phyloP scores from a whole-genome alignment of 1,140 invertebrate genomes.

The Arctopsyche grandis region DNA sequence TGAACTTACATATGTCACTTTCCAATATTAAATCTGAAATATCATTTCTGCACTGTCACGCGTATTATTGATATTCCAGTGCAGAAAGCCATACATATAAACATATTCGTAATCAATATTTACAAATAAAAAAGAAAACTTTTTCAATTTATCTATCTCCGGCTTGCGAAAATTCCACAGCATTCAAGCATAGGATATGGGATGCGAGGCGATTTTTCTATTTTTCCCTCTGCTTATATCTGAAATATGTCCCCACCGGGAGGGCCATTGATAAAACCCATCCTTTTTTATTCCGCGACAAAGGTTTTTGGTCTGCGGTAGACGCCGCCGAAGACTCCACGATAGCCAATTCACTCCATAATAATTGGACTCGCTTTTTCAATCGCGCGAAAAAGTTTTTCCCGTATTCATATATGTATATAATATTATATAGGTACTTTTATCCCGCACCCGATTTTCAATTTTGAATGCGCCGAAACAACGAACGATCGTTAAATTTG shows the following conservation, averaged over 20 bases:
- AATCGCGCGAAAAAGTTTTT: too few relatives aligned
- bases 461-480: background rate
- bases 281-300: too few relatives aligned
- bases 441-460: background rate
- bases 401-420: too few relatives aligned
- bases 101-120: background rate
- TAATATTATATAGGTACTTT: too few relatives aligned
- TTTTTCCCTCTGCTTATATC: constrained; percentile 16
- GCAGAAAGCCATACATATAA: background rate
- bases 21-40: too few relatives aligned
- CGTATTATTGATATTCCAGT: too few relatives aligned
- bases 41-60: background rate
- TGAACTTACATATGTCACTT: too few relatives aligned
- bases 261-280: constrained; percentile 21
- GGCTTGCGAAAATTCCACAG: too few relatives aligned
- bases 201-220: constrained; percentile 2
- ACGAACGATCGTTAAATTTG: background rate
- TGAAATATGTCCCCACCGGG: constrained; percentile 17
- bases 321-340: too few relatives aligned
- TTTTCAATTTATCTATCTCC: constrained; percentile 16
- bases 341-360: too few relatives aligned
- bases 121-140: constrained; percentile 26
- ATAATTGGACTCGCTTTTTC: too few relatives aligned
- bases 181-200: background rate
- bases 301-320: too few relatives aligned